A percentile compares a stretch with the other conserved stretches of the same genome.
Evolutionary conservation across 2,113 vertebrate species (phyloP).

Genomic region (Ptilonorhynchus violaceus): DNA sequence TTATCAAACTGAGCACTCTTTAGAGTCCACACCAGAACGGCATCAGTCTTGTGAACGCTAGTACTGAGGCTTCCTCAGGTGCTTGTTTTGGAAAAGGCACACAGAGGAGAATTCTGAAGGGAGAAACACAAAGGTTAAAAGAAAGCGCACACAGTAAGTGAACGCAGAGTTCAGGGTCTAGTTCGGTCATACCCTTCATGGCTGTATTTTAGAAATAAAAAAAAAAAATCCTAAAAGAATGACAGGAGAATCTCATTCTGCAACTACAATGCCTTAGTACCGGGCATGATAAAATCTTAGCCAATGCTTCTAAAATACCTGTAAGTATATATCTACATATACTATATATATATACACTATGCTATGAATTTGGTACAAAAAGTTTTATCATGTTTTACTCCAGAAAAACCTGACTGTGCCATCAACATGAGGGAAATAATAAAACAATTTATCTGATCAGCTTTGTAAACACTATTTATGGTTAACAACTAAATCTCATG

Average conservation of each 20-base stretch:
- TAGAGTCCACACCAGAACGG: neutral
- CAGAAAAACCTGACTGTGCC: neutral
- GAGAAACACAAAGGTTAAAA: neutral
- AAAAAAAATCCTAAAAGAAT: neutral
- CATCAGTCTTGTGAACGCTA: neutral
- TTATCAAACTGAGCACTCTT: neutral
- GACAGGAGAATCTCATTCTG: neutral
- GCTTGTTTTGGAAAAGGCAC: neutral
- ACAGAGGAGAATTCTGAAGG: neutral
- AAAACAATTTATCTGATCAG: neutral
- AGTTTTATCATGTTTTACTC: neutral
- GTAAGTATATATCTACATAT: accelerated
- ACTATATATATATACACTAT: neutral
- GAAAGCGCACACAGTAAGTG: accelerated
- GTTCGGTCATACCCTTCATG: neutral
- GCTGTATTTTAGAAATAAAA: neutral
- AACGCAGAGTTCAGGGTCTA: neutral
- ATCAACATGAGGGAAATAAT: neutral
- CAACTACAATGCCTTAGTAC: neutral
- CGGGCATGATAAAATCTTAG: neutral
- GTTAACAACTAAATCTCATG: neutral
- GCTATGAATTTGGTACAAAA: neutral
- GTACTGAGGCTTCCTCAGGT: neutral
- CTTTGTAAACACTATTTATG: neutral
- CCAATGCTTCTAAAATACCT: neutral